Evolutionary conservation across 2,888 invertebrate genomes (phyloP).

Genomic region (Epinotia brunnichana): DNA sequence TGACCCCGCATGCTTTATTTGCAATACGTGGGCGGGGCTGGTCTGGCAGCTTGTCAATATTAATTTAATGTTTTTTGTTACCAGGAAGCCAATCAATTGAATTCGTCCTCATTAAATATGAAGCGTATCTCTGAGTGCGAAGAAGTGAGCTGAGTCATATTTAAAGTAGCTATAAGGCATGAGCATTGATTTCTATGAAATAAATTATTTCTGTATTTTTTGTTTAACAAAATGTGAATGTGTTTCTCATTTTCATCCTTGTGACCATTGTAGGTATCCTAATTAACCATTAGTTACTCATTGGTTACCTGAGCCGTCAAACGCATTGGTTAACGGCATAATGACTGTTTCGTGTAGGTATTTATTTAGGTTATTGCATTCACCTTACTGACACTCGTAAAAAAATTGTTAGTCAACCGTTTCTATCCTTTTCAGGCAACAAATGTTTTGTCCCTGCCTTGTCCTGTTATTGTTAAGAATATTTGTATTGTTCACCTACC

Average conservation of each 20-base stretch:
- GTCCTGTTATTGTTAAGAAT: too few species aligned
- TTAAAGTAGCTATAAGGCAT: not conserved
- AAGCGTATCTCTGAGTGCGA: constrained; percentile 68
- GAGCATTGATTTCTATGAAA: constrained; percentile 24
- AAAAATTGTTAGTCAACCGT: too few species aligned
- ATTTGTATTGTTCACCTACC: too few species aligned
- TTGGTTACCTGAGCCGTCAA: too few species aligned
- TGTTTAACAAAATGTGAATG: constrained; percentile 18
- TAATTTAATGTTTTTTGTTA: constrained; percentile 46
- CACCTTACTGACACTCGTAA: too few species aligned
- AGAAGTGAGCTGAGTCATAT: constrained; percentile 60
- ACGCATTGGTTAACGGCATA: too few species aligned
- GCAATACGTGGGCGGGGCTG: too few species aligned
- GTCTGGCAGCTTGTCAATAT: not conserved
- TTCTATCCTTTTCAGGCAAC: too few species aligned
- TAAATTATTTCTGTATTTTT: constrained; percentile 46
- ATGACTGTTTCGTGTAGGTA: too few species aligned
- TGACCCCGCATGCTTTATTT: too few species aligned
- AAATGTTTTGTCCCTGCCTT: too few species aligned
- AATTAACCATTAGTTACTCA: not conserved
- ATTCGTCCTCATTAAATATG: constrained; percentile 67
- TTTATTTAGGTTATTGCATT: too few species aligned
- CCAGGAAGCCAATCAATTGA: constrained; percentile 62
- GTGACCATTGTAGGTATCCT: not conserved
- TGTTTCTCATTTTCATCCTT: not conserved